A percentile compares a stretch with the other conserved stretches of the same genome.
These are phyloP conservation scores for Panagrolaimus sp. DNA, from an alignment of 1,140 invertebrate species.

Conservation along the genomic window DNA sequence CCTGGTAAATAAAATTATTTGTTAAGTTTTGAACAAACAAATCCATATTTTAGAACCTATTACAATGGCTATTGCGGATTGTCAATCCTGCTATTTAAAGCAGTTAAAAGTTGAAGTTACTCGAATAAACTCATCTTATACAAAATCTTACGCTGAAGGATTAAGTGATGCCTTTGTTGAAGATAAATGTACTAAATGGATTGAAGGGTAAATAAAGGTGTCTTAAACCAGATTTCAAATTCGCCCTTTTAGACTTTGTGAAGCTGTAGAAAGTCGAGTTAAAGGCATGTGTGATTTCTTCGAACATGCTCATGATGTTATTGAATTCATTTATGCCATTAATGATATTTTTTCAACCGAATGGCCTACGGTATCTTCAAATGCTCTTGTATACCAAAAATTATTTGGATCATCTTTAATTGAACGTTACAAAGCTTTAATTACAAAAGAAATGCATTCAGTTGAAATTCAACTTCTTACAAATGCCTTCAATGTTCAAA, in stretches of 20 bases:
- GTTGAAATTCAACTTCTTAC: constrained; percentile 29
- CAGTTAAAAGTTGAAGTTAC: constrained; percentile 25
- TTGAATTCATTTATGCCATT: constrained; percentile 40
- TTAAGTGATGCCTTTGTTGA: constrained; percentile 13
- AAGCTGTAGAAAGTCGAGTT: constrained; percentile 24
- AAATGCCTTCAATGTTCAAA: not conserved
- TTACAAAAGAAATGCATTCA: constrained; percentile 23
- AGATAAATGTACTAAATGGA: constrained; percentile 26
- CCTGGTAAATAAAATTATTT: constrained; percentile 29
- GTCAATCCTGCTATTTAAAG: constrained; percentile 17
- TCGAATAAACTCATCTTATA: constrained; percentile 18
- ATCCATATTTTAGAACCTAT: not conserved
- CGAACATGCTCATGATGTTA: constrained; percentile 30
- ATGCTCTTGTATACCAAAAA: constrained; percentile 26
- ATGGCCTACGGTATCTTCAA: constrained; percentile 28
- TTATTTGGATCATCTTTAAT: constrained; percentile 33
- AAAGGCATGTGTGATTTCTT: constrained; percentile 33
- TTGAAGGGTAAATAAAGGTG: constrained; percentile 28
- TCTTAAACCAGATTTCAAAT: no score
- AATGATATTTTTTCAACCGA: constrained; percentile 38
- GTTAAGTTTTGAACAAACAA: not conserved
- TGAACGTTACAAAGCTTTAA: constrained; percentile 32
- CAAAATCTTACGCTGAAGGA: not conserved
- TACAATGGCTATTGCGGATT: constrained; percentile 20
- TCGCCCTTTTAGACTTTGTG: constrained; percentile 37